Percentiles rank a stretch among this genome's conserved stretches.
Evolutionary conservation across 2,888 invertebrate species (phyloP).

Genomic region (Pollenia griseotomentosa): DNA sequence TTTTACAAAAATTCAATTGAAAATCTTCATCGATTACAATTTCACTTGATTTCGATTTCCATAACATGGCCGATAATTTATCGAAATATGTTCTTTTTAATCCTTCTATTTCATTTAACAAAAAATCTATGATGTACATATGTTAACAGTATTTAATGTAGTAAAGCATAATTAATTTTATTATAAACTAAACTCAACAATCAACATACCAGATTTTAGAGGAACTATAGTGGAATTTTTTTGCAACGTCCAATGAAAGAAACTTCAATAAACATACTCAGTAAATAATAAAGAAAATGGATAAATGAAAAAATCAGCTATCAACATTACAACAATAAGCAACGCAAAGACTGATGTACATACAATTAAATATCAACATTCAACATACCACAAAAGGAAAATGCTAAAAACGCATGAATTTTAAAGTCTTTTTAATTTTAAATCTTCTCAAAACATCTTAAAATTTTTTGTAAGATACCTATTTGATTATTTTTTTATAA

Average conservation of each 20-base stretch:
- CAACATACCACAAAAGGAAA: conserved; percentile 50
- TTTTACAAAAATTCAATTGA: too few relatives aligned
- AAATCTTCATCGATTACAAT: too few relatives aligned
- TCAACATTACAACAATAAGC: conserved; percentile 48
- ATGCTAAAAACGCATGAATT: background rate
- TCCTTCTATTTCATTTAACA: background rate
- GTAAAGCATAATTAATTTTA: conserved; percentile 10
- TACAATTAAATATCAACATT: conserved; percentile 30
- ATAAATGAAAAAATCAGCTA: conserved; percentile 35
- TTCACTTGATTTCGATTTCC: too few relatives aligned
- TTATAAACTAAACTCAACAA: conserved; percentile 27
- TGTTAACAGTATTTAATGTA: background rate
- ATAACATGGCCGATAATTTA: too few relatives aligned
- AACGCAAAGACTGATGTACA: background rate
- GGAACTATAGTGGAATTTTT: background rate
- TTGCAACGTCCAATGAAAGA: background rate
- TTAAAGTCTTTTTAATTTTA: too few relatives aligned
- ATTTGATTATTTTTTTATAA: too few relatives aligned
- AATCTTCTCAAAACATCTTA: too few relatives aligned
- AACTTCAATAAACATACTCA: conserved; percentile 34
- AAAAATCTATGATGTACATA: background rate
- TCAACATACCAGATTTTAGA: conserved; percentile 46
- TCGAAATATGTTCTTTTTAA: background rate
- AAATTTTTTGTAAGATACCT: too few relatives aligned
- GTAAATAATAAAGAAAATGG: conserved; percentile 18